Conservation (phyloP, 2,113 vertebrate genomes). For the Syngnathus typhle region DNA sequence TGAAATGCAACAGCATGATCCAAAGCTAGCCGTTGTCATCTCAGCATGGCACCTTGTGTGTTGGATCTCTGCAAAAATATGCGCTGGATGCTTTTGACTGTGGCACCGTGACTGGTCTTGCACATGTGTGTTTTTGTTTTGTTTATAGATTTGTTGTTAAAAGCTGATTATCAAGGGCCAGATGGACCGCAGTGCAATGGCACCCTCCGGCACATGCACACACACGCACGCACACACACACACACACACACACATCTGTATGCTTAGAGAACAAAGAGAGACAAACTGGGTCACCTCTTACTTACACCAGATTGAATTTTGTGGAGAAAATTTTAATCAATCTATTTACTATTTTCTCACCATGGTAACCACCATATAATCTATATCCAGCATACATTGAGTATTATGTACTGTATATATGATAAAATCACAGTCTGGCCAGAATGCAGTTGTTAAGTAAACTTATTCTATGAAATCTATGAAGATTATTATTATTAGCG, state of each 20-base stretch:
- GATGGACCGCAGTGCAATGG: constrained; percentile 43
- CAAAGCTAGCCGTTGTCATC: constrained; percentile 10
- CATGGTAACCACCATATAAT: constrained; percentile 4
- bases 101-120: constrained; percentile 21
- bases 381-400: background rate
- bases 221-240: constrained; percentile 13
- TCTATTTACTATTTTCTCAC: background rate
- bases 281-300: constrained; percentile 52
- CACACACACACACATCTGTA: constrained; percentile 53
- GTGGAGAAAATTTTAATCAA: background rate
- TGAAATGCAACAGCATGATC: constrained; percentile 19
- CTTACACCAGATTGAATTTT: constrained; percentile 2
- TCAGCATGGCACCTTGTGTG: background rate
- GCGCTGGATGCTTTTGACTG: constrained; percentile 3
- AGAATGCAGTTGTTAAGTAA: background rate
- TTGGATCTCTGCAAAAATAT: background rate
- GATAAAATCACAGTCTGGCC: background rate
- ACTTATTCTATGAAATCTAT: background rate
- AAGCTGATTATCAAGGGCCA: constrained; percentile 67
- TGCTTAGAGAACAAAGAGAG: constrained; percentile 31
- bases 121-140: constrained; percentile 29
- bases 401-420: background rate
- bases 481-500: background rate
- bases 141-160: constrained; percentile 35
- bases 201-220: constrained; percentile 29